Conservation (phyloP, 1,140 invertebrate genomes). For the Ooceraea biroi region DNA sequence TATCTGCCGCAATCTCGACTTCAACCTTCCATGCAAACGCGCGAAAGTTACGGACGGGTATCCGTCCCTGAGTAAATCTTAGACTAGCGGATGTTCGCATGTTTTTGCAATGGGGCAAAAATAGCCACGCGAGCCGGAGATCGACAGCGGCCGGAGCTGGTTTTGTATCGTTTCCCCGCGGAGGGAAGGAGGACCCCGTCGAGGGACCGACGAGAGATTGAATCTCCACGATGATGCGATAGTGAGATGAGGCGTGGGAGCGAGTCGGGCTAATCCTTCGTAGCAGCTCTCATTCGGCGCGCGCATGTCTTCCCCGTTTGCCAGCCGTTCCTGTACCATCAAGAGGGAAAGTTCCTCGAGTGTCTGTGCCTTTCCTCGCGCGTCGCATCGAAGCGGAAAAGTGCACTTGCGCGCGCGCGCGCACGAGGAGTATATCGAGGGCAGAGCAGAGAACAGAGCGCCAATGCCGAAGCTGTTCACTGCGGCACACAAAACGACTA, state of each 20-base stretch:
- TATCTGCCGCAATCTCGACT: conserved; percentile 21
- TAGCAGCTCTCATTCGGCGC: conserved; percentile 72
- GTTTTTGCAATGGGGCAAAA: conserved; percentile 56
- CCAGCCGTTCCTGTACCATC: conserved; percentile 55
- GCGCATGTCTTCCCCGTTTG: conserved; percentile 66
- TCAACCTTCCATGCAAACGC: conserved; percentile 49
- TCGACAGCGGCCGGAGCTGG: conserved; percentile 50
- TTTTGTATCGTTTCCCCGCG: conserved; percentile 64
- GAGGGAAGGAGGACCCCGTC: conserved; percentile 40
- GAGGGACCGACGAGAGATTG: conserved; percentile 72
- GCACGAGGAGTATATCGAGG: conserved; percentile 53
- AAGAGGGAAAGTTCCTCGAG: conserved; percentile 72
- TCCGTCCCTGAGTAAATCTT: conserved; percentile 65
- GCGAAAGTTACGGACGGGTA: conserved; percentile 63
- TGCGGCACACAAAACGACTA: conserved; percentile 42
- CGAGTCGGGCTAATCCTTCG: conserved; percentile 73
- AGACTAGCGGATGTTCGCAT: conserved; percentile 53
- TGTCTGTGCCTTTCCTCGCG: conserved; percentile 33
- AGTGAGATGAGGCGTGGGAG: conserved; percentile 81
- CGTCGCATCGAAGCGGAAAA: conserved; percentile 35
- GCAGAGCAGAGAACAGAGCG: conserved; percentile 35
- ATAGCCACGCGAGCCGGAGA: conserved; percentile 37
- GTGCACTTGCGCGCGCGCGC: not conserved
- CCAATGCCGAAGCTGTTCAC: conserved; percentile 41
- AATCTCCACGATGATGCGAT: conserved; percentile 79